phyloP scores from a whole-genome alignment of 37 sponge, comb jelly and placozoan species.

The Beroe forskalii region DNA sequence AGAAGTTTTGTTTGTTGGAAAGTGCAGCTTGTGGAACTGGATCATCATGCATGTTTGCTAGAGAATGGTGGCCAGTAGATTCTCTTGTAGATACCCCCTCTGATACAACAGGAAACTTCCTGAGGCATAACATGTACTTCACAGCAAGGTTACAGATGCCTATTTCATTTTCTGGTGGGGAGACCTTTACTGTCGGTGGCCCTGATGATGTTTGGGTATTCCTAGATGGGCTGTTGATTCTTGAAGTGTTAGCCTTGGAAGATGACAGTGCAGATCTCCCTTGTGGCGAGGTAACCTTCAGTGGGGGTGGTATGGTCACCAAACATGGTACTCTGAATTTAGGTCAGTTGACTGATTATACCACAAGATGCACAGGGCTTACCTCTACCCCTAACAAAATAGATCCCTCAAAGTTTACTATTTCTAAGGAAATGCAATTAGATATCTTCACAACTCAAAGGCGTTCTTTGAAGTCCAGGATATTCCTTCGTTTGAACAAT shows the following conservation, averaged over 20 bases:
- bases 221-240: not conserved
- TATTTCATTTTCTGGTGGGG: not conserved
- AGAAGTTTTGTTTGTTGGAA: not conserved
- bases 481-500: not conserved
- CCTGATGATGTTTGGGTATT: slow-evolving; percentile 59
- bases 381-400: not conserved
- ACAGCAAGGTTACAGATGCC: slow-evolving; percentile 9
- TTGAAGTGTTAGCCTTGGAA: slow-evolving; percentile 28
- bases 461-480: not conserved
- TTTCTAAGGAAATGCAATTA: slow-evolving; percentile 13
- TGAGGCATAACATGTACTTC: slow-evolving; percentile 60
- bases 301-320: not conserved
- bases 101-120: slow-evolving; percentile 52
- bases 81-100: not conserved
- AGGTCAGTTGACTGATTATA: not conserved
- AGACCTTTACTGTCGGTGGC: not conserved
- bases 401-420: not conserved
- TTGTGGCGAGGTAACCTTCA: slow-evolving; percentile 6
- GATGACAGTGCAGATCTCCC: not conserved
- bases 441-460: slow-evolving; percentile 48
- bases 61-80: slow-evolving; percentile 62
- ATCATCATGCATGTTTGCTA: slow-evolving; percentile 21
- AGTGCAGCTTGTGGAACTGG: not conserved
- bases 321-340: not conserved
- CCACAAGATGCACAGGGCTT: not conserved